Evolutionary conservation across 92 coral and sea anemone genomes (phyloP).

Genomic region (Scolanthus callimorphus): DNA sequence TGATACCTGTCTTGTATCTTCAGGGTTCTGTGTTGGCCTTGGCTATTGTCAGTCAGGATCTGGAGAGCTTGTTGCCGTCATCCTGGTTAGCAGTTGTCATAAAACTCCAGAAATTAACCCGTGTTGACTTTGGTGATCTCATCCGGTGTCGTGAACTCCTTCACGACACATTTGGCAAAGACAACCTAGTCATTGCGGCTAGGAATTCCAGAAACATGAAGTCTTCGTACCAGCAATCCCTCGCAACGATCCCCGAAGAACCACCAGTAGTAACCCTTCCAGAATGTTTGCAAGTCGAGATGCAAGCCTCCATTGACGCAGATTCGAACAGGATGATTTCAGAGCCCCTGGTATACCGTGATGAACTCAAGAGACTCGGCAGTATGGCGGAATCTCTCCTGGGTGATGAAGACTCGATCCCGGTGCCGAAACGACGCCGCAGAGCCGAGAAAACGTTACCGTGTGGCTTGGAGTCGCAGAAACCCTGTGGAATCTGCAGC

Average conservation of each 20-base stretch:
- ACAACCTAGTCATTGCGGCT: conserved; percentile 6
- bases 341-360: conserved; percentile 40
- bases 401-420: conserved; percentile 46
- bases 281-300: conserved; percentile 52
- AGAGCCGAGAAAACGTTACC: conserved; percentile 43
- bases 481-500: conserved; percentile 49
- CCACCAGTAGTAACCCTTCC: conserved; percentile 36
- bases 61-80: conserved; percentile 66
- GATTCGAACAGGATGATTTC: conserved; percentile 18
- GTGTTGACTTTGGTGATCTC: conserved; percentile 58
- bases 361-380: conserved; percentile 63
- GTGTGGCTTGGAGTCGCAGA: conserved; percentile 46
- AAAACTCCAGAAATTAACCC: conserved; percentile 48
- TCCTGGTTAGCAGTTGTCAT: conserved; percentile 53
- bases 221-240: conserved; percentile 28
- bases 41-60: conserved; percentile 89
- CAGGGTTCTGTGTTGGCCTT: conserved; percentile 87
- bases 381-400: conserved; percentile 48
- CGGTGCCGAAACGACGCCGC: conserved; percentile 45
- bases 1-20: no score
- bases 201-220: conserved; percentile 15
- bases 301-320: conserved; percentile 23
- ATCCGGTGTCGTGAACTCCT: conserved; percentile 58
- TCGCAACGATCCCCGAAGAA: conserved; percentile 69
- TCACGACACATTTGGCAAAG: conserved; percentile 20